These are phyloP conservation scores for Molossus molossus DNA, from an alignment of 2,797 vertebrate species.

Conservation along the genomic window DNA sequence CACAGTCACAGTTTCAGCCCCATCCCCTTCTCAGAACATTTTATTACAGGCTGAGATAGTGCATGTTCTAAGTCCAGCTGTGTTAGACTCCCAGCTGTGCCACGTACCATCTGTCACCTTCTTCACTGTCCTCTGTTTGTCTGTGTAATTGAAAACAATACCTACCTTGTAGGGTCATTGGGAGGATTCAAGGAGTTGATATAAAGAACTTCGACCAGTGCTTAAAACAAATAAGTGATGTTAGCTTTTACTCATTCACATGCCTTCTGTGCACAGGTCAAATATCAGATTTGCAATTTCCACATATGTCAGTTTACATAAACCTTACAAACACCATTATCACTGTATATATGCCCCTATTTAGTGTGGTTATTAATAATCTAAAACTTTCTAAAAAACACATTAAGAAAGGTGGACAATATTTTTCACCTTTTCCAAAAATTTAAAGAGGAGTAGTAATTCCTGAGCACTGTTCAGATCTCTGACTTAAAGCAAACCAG, in stretches of 20 bases:
- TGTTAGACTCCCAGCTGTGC: background rate
- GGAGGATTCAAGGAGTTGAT: background rate
- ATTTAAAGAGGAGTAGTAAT: background rate
- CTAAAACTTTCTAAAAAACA: background rate
- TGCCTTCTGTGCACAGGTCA: background rate
- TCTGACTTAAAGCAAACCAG: background rate
- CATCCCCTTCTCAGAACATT: background rate
- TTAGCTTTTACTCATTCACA: background rate
- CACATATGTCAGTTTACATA: background rate
- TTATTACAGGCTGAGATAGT: background rate
- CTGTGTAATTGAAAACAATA: background rate
- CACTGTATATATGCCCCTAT: background rate
- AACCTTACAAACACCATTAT: background rate
- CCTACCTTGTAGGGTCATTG: background rate
- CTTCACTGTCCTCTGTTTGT: background rate
- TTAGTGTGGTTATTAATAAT: background rate
- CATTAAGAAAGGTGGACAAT: background rate
- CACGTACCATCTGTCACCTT: accelerated
- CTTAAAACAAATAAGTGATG: background rate
- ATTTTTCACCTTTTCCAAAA: background rate
- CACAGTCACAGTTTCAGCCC: background rate
- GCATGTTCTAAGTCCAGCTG: accelerated
- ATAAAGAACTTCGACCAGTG: background rate
- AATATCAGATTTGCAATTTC: background rate
- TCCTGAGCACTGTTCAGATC: background rate